Evolutionary conservation across 2,797 vertebrate species (phyloP).

Genomic region (Myripristis jacobus): DNA sequence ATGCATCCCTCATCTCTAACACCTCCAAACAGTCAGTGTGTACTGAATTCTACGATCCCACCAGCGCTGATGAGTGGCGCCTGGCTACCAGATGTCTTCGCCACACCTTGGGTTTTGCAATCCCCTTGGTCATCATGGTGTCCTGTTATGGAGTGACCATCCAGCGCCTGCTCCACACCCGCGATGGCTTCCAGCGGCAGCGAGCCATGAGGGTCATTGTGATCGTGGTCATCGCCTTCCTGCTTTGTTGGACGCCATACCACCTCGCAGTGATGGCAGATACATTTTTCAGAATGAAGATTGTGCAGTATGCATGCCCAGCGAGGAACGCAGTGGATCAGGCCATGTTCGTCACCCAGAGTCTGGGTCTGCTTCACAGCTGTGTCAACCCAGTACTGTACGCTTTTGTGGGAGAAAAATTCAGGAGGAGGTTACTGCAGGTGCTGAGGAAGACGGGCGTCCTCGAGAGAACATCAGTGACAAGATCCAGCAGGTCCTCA

Average conservation of each 20-base stretch:
- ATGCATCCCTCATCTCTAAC: not conserved
- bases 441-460: slow-evolving; percentile 55
- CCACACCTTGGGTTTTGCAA: slow-evolving; percentile 76
- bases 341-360: slow-evolving; percentile 75
- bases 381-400: slow-evolving; percentile 82
- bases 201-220: slow-evolving; percentile 80
- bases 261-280: slow-evolving; percentile 74
- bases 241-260: slow-evolving; percentile 82
- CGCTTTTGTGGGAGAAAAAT: slow-evolving; percentile 81
- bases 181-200: slow-evolving; percentile 74
- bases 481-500: slow-evolving; percentile 69
- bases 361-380: slow-evolving; percentile 80
- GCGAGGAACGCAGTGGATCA: slow-evolving; percentile 65
- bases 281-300: slow-evolving; percentile 70
- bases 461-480: slow-evolving; percentile 5
- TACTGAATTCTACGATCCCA: slow-evolving; percentile 51
- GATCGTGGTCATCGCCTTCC: slow-evolving; percentile 75
- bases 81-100: slow-evolving; percentile 74
- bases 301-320: slow-evolving; percentile 61
- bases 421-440: slow-evolving; percentile 62
- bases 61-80: slow-evolving; percentile 64
- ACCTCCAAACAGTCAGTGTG: slow-evolving; percentile 44
- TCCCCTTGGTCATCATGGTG: slow-evolving; percentile 79
- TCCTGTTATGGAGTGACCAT: slow-evolving; percentile 78
- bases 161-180: slow-evolving; percentile 69